Conservation (phyloP, 92 coral and sea anemone genomes). For the Siderastrea radians region DNA sequence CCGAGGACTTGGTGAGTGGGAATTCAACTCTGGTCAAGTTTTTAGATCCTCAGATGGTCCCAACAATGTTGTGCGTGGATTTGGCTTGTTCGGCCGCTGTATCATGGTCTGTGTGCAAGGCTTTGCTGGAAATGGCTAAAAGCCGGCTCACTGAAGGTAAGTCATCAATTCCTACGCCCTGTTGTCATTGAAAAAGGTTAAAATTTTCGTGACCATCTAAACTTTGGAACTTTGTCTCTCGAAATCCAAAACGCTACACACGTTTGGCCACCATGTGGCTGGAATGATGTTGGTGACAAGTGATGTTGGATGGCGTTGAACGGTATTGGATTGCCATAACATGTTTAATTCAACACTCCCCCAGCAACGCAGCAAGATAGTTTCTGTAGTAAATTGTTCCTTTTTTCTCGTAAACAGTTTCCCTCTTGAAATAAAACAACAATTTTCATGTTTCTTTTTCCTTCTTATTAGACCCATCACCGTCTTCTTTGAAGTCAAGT, state of each 20-base stretch:
- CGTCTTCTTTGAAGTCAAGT: slow-evolving; percentile 17
- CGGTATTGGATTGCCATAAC: too few species aligned
- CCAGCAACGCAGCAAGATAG: too few species aligned
- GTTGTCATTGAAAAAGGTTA: neutral
- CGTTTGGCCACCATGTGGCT: too few species aligned
- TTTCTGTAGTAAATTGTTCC: too few species aligned
- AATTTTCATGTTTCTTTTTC: neutral
- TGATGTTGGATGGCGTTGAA: neutral
- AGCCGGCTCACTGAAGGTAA: slow-evolving; percentile 78
- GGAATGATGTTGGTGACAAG: neutral
- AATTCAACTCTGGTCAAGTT: slow-evolving; percentile 71
- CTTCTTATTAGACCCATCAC: neutral
- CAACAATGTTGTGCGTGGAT: slow-evolving; percentile 90
- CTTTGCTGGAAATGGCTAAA: slow-evolving; percentile 84
- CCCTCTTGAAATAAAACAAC: too few species aligned
- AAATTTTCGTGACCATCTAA: neutral
- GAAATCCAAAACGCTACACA: too few species aligned
- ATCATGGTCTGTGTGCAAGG: slow-evolving; percentile 80
- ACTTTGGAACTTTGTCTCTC: too few species aligned
- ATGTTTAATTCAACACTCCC: too few species aligned
- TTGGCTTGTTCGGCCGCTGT: slow-evolving; percentile 84
- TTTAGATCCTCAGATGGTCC: slow-evolving; percentile 82
- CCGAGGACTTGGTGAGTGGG: slow-evolving; percentile 67
- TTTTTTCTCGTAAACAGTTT: too few species aligned
- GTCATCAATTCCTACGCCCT: neutral